A percentile compares a stretch with the other conserved stretches of the same genome.
phyloP scores from a whole-genome alignment of 2,888 invertebrate species.

The Coenonympha glycerion region DNA sequence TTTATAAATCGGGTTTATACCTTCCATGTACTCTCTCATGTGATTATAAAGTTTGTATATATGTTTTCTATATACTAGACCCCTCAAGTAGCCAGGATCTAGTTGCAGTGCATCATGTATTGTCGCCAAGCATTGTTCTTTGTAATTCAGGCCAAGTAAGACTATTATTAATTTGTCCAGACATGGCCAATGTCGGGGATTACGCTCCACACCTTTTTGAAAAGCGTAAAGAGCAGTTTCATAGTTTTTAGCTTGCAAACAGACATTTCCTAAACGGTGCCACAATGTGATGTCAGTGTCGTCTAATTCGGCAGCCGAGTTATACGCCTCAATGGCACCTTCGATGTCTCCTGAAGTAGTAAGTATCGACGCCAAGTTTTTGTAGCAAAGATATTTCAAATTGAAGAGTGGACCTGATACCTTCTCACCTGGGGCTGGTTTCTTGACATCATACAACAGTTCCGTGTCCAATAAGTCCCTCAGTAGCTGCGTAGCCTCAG shows the following conservation, averaged over 20 bases:
- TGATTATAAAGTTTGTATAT: slow-evolving; percentile 83
- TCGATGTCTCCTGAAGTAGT: slow-evolving; percentile 76
- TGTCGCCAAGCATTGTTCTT: slow-evolving; percentile 84
- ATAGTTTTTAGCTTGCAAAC: slow-evolving; percentile 80
- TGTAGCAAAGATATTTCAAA: slow-evolving; percentile 88
- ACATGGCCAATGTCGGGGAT: slow-evolving; percentile 92
- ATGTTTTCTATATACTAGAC: slow-evolving; percentile 82
- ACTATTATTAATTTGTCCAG: slow-evolving; percentile 87
- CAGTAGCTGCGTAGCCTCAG: slow-evolving; percentile 81
- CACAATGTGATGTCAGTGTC: slow-evolving; percentile 90
- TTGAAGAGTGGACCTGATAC: slow-evolving; percentile 79
- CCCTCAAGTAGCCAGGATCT: slow-evolving; percentile 84
- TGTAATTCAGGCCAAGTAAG: slow-evolving; percentile 83
- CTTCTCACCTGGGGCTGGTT: slow-evolving; percentile 71
- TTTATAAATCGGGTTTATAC: slow-evolving; percentile 76
- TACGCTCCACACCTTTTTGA: slow-evolving; percentile 83
- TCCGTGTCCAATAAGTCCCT: slow-evolving; percentile 80
- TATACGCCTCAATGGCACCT: slow-evolving; percentile 81
- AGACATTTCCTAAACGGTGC: slow-evolving; percentile 86
- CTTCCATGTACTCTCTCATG: slow-evolving; percentile 79
- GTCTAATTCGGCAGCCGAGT: slow-evolving; percentile 86
- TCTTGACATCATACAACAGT: slow-evolving; percentile 74
- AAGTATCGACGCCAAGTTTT: slow-evolving; percentile 85
- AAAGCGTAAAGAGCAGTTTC: slow-evolving; percentile 87
- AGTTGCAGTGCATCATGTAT: slow-evolving; percentile 83